Evolutionary conservation across 2,888 invertebrate genomes (phyloP).

Genomic region (Chirona hameri): DNA sequence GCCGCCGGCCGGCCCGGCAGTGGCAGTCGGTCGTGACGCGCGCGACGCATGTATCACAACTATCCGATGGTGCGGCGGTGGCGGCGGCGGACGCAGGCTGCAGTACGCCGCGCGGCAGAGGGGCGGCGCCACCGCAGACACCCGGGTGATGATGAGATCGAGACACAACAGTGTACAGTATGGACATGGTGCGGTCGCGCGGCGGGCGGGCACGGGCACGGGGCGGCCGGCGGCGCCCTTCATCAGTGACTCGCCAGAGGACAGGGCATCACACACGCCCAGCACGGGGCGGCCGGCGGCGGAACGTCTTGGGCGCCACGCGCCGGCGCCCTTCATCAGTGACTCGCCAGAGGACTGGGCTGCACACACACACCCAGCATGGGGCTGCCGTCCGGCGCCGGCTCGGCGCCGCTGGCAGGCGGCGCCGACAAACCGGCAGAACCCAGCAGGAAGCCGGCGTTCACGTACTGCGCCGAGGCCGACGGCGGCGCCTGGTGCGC

Average conservation of each 20-base stretch:
- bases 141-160: conserved; percentile 9
- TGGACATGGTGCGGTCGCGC: neutral
- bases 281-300: conserved; percentile 8
- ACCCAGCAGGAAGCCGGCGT: conserved; percentile 36
- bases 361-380: conserved; percentile 37
- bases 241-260: conserved; percentile 39
- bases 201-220: conserved; percentile 6
- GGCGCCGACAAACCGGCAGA: conserved; percentile 31
- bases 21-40: neutral
- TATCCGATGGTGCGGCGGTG: neutral
- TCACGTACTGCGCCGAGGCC: conserved; percentile 37
- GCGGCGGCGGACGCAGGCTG: neutral
- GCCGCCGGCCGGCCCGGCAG: neutral
- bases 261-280: conserved; percentile 35
- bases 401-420: conserved; percentile 5
- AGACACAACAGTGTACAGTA: neutral
- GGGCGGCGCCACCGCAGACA: neutral
- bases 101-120: neutral
- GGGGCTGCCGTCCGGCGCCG: conserved; percentile 38
- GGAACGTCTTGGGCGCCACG: neutral
- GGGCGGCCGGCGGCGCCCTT: neutral
- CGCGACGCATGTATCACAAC: neutral
- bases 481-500: conserved; percentile 35
- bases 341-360: conserved; percentile 39
- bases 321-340: conserved; percentile 34